Evolutionary conservation across 2,797 vertebrate genomes (phyloP).

Genomic region (Pipistrellus kuhlii): DNA sequence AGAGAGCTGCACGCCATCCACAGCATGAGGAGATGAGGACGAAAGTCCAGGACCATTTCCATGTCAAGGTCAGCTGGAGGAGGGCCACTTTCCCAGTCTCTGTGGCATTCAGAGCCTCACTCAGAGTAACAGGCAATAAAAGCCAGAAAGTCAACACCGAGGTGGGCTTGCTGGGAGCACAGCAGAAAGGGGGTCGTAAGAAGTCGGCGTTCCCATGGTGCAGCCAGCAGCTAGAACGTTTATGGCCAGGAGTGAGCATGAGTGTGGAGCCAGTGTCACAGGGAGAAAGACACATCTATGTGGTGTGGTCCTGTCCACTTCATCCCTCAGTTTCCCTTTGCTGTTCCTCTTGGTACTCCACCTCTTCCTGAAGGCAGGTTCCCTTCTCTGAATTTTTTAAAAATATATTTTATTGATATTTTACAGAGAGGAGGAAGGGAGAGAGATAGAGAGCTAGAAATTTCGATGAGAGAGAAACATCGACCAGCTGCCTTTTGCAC

Average conservation of each 20-base stretch:
- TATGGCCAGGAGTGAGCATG: neutral
- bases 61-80: neutral
- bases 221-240: neutral
- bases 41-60: neutral
- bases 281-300: neutral
- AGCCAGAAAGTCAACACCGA: neutral
- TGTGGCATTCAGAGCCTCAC: neutral
- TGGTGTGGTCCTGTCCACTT: too few relatives aligned
- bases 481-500: too few relatives aligned
- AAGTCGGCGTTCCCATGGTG: accelerated
- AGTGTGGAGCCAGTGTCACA: neutral
- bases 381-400: neutral
- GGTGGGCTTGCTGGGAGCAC: neutral
- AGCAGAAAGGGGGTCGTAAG: neutral
- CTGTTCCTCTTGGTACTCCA: neutral
- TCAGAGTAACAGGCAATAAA: neutral
- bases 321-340: neutral
- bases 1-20: neutral
- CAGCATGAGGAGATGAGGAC: neutral
- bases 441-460: too few relatives aligned
- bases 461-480: too few relatives aligned
- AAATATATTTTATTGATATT: too few relatives aligned
- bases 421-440: too few relatives aligned
- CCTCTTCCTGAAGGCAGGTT: neutral
- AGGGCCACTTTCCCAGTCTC: neutral